Evolutionary conservation across 2,888 invertebrate genomes (phyloP).

Genomic region (Drosophila eohydei): DNA sequence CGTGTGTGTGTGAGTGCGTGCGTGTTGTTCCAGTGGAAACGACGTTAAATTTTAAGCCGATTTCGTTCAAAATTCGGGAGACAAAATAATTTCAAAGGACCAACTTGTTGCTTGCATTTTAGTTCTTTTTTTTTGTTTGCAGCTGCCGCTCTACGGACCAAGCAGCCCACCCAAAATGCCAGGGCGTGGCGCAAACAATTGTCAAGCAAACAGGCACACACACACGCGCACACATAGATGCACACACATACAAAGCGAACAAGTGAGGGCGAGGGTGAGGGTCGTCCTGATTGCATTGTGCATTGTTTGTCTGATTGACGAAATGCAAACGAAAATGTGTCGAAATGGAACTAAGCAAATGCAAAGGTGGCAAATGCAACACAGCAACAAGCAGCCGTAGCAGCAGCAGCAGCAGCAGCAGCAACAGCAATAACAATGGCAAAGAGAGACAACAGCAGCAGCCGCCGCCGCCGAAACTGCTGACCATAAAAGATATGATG

Average conservation of each 20-base stretch:
- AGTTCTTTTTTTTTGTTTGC: constrained; percentile 21
- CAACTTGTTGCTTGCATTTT: constrained; percentile 53
- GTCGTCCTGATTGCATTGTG: constrained; percentile 71
- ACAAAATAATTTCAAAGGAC: constrained; percentile 31
- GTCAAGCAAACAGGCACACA: constrained; percentile 35
- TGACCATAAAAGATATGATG: constrained; percentile 60
- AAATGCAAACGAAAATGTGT: constrained; percentile 79
- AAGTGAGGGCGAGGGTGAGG: constrained; percentile 30
- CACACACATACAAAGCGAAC: background rate
- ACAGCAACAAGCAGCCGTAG: constrained; percentile 23
- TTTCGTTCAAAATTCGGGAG: constrained; percentile 16
- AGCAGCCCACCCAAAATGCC: constrained; percentile 68
- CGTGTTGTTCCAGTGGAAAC: constrained; percentile 12
- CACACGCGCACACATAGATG: constrained; percentile 10
- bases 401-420: constrained; percentile 8
- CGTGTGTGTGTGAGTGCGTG: background rate
- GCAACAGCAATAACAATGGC: constrained; percentile 11
- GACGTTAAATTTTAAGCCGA: constrained; percentile 22
- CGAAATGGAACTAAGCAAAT: constrained; percentile 79
- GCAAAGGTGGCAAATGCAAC: constrained; percentile 71
- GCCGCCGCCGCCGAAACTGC: constrained; percentile 46
- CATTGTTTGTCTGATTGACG: constrained; percentile 78
- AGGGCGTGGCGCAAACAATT: constrained; percentile 70
- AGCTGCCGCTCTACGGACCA: constrained; percentile 34
- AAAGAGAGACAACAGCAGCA: constrained; percentile 11